Conservation (phyloP, 2,888 invertebrate genomes). For the Tholera decimalis region DNA sequence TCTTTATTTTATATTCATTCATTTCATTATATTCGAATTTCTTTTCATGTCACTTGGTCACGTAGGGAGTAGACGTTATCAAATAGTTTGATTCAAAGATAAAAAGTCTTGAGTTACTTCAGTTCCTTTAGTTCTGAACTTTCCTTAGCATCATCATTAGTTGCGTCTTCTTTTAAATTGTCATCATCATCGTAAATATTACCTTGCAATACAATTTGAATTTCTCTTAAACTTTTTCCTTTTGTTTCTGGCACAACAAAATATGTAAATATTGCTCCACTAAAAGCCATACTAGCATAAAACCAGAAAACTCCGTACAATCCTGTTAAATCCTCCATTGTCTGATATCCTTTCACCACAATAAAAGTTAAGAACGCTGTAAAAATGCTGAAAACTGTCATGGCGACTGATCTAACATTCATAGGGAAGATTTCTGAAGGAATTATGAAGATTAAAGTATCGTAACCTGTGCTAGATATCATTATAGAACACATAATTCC, state of each 20-base stretch:
- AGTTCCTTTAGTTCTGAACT: slow-evolving; percentile 55
- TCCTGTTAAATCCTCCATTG: slow-evolving; percentile 85
- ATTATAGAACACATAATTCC: slow-evolving; percentile 81
- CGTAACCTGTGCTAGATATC: slow-evolving; percentile 84
- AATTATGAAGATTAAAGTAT: slow-evolving; percentile 88
- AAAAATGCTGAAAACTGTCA: slow-evolving; percentile 87
- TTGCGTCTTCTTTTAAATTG: slow-evolving; percentile 51
- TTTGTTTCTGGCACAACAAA: slow-evolving; percentile 91
- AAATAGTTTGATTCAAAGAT: not conserved
- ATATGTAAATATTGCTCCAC: slow-evolving; percentile 86
- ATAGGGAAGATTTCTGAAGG: slow-evolving; percentile 91
- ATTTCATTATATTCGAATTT: too few species aligned
- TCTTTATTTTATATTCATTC: too few species aligned
- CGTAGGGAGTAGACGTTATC: not conserved
- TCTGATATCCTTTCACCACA: slow-evolving; percentile 88
- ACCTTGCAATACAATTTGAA: slow-evolving; percentile 82
- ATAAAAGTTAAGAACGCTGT: slow-evolving; percentile 87
- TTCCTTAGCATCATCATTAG: slow-evolving; percentile 43
- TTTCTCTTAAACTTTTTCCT: slow-evolving; percentile 87
- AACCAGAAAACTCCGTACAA: slow-evolving; percentile 89
- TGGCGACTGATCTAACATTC: slow-evolving; percentile 90
- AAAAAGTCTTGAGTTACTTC: not conserved
- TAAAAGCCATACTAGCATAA: slow-evolving; percentile 85
- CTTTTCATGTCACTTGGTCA: not conserved
- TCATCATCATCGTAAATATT: slow-evolving; percentile 70